Evolutionary conservation across 2,797 vertebrate genomes (phyloP).

Genomic region (Antrozous pallidus): DNA sequence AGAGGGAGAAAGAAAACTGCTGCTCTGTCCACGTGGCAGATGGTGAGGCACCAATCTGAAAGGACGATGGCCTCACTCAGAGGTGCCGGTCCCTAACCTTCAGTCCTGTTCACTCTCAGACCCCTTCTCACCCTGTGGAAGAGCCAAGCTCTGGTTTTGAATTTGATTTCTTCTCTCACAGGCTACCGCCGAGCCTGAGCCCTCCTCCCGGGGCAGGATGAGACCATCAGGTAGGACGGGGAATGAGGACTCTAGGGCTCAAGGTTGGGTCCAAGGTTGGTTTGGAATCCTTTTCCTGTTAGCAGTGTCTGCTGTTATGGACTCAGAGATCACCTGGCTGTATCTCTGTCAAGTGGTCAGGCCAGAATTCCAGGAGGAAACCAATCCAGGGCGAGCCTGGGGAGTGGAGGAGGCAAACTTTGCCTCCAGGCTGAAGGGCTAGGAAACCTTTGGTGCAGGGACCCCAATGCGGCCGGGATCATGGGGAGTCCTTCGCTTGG

Average conservation of each 20-base stretch:
- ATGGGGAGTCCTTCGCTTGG: neutral
- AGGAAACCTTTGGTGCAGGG: neutral
- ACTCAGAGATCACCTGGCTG: neutral
- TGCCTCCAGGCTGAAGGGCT: neutral
- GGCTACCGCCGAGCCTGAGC: neutral
- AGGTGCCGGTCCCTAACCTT: fast-evolving
- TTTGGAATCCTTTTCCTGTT: neutral
- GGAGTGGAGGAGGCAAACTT: fast-evolving
- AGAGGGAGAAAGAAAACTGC: neutral
- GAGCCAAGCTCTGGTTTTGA: neutral
- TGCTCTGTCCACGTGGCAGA: fast-evolving
- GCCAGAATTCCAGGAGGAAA: neutral
- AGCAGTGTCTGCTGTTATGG: neutral
- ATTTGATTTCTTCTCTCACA: slow-evolving; percentile 27
- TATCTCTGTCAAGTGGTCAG: neutral
- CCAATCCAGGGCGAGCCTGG: neutral
- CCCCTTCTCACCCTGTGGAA: too few relatives aligned
- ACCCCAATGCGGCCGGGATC: neutral
- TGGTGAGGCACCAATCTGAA: neutral
- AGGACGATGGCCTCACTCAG: fast-evolving
- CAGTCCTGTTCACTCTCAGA: neutral
- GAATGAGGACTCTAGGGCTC: neutral
- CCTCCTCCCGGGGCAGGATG: slow-evolving; percentile 36
- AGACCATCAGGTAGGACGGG: slow-evolving; percentile 63
- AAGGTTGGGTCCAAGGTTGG: neutral